Evolutionary conservation across 2,888 invertebrate genomes (phyloP), one percentile per base, ranked within the genome.

Genomic region (Blastobasis lacticolella): DNA sequence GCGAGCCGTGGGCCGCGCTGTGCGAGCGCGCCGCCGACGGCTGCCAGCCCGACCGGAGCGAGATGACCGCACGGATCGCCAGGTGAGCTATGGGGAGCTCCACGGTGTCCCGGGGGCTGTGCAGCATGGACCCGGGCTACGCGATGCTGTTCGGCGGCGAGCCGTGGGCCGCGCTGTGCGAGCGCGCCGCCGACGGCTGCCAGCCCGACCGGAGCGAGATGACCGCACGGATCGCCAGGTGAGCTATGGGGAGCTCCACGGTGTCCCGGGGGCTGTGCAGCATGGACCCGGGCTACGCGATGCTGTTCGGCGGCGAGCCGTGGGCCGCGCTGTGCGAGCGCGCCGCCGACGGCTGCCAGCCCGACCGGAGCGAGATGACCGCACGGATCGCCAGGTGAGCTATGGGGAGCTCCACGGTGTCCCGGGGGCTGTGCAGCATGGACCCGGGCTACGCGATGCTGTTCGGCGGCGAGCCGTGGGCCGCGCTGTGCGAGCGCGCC

Each of bases 391-490:
- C 86, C 62, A 83, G 88, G 88, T 87, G 59, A 5, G 42, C 10
- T 40, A 40, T 40, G n/a, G n/a, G n/a, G n/a, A n/a, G n/a, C n/a
- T 94, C 92, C 78, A 91, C 91, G 47, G 89, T 96, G 58, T 91
- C 94, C 6, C 93, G 94, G 59, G 93, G 94, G 80, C 88, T 96
- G 48, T 90, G 92, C 54, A 91, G 92, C 57, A 76, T 93, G 57
- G 96, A 96, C 83, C 78, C 89, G 53, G 89, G 91, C 10, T 96
- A 95, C 81, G 91, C 91, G 48, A 89, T 91, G 56, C 85, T 94
- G 66, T 95, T 95, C 73, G 91, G 92, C 49, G 90, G 91, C 52
- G 93, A 94, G 49, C 89, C 92, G 58, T 96, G 96, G 95, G 89
- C 90, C 58, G 93, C 94, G 65, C 81, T 94, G 57, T 90, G 94